These are phyloP conservation scores for Sebastes oblongus DNA, from an alignment of 2,797 vertebrate species.

Conservation along the genomic window DNA sequence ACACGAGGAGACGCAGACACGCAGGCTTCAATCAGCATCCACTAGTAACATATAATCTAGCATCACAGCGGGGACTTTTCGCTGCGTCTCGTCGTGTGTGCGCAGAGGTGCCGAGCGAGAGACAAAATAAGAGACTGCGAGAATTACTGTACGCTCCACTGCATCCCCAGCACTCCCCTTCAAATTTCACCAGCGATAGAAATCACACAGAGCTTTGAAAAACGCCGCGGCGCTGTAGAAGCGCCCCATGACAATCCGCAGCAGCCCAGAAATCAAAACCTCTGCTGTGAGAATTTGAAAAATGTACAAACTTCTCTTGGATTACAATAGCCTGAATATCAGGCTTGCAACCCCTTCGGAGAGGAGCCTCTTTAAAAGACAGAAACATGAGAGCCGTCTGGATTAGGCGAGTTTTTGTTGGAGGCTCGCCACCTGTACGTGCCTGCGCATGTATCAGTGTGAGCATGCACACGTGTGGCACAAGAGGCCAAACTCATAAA, in stretches of 20 bases:
- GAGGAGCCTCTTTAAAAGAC: constrained; percentile 49
- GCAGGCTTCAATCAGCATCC: constrained; percentile 43
- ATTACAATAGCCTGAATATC: constrained; percentile 41
- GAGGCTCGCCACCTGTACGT: constrained; percentile 63
- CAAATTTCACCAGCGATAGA: constrained; percentile 46
- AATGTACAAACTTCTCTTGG: constrained; percentile 55
- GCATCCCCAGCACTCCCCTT: constrained; percentile 35
- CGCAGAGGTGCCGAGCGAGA: constrained; percentile 6
- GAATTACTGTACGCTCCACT: constrained; percentile 41
- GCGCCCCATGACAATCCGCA: constrained; percentile 49
- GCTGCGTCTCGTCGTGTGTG: not conserved
- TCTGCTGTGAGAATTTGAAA: constrained; percentile 45
- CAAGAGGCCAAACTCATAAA: constrained; percentile 61
- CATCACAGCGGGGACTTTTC: constrained; percentile 52
- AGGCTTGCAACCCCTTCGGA: constrained; percentile 17
- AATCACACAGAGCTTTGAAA: constrained; percentile 44
- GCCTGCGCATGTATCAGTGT: constrained; percentile 36
- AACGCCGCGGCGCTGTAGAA: constrained; percentile 16
- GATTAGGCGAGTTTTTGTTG: constrained; percentile 62
- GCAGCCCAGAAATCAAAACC: constrained; percentile 56
- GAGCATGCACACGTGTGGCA: constrained; percentile 45
- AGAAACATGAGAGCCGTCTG: constrained; percentile 56
- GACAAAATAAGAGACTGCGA: constrained; percentile 44
- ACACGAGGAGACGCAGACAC: not conserved
- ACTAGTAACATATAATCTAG: constrained; percentile 41